A percentile compares a stretch with the other conserved stretches of the same genome.
These are phyloP conservation scores for Argyrosomus regius DNA, from an alignment of 2,797 vertebrate species.

Conservation along the genomic window DNA sequence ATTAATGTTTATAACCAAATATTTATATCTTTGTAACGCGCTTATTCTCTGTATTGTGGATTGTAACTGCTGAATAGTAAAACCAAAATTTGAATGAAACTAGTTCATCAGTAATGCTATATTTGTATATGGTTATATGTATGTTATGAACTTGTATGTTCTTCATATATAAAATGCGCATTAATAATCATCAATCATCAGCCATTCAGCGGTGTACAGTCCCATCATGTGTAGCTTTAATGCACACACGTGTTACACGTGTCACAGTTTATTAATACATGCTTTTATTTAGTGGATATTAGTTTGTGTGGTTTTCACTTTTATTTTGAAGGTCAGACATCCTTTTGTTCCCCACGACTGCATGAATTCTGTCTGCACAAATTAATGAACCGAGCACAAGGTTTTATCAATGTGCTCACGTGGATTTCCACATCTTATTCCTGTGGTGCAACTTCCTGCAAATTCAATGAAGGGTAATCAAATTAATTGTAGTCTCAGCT, in stretches of 20 bases:
- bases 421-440: neutral
- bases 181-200: too few species aligned
- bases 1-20: neutral
- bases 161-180: neutral
- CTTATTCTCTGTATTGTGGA: neutral
- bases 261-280: neutral
- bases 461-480: neutral
- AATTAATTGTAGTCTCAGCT: neutral
- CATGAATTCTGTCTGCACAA: neutral
- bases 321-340: neutral
- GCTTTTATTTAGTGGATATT: neutral
- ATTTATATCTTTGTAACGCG: neutral
- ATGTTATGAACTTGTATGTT: too few species aligned
- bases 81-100: neutral
- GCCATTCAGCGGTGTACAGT: too few species aligned
- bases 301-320: neutral
- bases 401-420: neutral
- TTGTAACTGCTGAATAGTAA: neutral
- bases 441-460: neutral
- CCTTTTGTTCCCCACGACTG: neutral
- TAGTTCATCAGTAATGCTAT: neutral
- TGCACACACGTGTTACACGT: too few species aligned
- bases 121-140: too few species aligned
- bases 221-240: neutral
- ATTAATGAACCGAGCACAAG: neutral